These are phyloP conservation scores for Galeopsomyia nigrocyanea DNA, from an alignment of 2,888 invertebrate species.

Conservation along the genomic window DNA sequence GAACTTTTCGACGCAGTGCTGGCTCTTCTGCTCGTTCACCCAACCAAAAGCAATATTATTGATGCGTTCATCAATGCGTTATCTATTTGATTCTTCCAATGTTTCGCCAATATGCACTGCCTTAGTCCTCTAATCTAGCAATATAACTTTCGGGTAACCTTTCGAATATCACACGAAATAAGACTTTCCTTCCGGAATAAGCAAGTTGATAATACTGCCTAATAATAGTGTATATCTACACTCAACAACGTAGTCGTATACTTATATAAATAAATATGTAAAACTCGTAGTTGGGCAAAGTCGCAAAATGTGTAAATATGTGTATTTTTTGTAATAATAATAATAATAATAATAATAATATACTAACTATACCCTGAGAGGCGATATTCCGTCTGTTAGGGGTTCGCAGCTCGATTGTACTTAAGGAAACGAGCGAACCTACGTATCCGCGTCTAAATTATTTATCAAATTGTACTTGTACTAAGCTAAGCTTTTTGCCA, in stretches of 20 bases:
- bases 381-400: constrained; percentile 7
- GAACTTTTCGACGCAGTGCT: too few relatives aligned
- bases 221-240: constrained; percentile 9
- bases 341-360: constrained; percentile 16
- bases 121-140: neutral
- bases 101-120: neutral
- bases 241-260: constrained; percentile 20
- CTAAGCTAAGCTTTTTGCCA: constrained; percentile 18
- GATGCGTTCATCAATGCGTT: too few relatives aligned
- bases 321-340: constrained; percentile 36
- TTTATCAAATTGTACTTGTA: constrained; percentile 34
- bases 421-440: constrained; percentile 38
- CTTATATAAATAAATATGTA: neutral
- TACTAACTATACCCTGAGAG: neutral
- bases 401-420: constrained; percentile 47
- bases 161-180: too few relatives aligned
- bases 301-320: constrained; percentile 42
- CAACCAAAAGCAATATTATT: too few relatives aligned
- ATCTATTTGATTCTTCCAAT: neutral
- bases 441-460: constrained; percentile 41
- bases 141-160: neutral
- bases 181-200: too few relatives aligned
- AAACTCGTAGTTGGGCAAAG: neutral
- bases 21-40: too few relatives aligned
- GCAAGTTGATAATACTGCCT: constrained; percentile 1